These are phyloP conservation scores for Donacobius atricapilla DNA, from an alignment of 2,113 vertebrate genomes.

Conservation along the genomic window DNA sequence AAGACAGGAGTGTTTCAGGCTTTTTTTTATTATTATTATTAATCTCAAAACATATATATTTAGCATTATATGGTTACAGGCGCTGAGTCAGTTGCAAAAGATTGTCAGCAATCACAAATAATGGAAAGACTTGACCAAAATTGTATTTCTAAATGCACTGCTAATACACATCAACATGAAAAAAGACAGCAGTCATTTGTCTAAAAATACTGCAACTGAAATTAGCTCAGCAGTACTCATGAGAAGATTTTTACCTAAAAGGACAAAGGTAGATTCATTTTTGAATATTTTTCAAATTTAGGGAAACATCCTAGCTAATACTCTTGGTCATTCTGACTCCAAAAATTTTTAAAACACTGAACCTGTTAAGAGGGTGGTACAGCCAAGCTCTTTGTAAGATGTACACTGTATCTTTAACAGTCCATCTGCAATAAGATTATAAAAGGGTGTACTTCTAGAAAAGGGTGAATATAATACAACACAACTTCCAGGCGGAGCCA, in stretches of 20 bases:
- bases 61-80: neutral
- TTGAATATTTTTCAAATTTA: neutral
- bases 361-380: neutral
- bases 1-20: neutral
- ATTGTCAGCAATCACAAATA: neutral
- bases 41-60: neutral
- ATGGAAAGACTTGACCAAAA: neutral
- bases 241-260: neutral
- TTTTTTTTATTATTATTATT: neutral
- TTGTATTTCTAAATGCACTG: neutral
- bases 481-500: constrained; percentile 41
- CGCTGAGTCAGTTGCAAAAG: neutral
- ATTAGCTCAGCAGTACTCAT: constrained; percentile 14
- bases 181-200: neutral
- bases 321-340: neutral
- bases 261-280: neutral
- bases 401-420: constrained; percentile 36
- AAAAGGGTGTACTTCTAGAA: constrained; percentile 35
- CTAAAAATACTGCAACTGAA: constrained; percentile 26
- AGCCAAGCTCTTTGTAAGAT: neutral
- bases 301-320: neutral
- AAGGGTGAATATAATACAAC: neutral
- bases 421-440: neutral
- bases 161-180: neutral
- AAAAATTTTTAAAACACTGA: neutral